Evolutionary conservation across 2,797 vertebrate genomes (phyloP), one percentile per base, ranked within the genome.

Genomic region (Amblyraja radiata): DNA sequence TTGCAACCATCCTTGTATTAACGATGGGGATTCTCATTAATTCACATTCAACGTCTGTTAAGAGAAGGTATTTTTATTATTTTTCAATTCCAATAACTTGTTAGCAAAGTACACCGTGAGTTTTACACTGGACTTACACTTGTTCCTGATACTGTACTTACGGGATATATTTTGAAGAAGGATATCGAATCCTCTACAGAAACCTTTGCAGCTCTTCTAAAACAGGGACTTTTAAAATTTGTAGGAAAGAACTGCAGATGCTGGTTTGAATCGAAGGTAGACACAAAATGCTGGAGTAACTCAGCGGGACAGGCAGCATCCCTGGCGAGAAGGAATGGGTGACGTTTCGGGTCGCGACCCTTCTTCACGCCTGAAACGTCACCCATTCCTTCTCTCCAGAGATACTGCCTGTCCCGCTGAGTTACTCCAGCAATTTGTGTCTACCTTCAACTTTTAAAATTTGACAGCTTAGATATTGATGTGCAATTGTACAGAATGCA

Each of bases 11-110:
- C 93, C 95, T 99, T 0, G 32, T 97, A 54, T 93, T 96, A 88
- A 95, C 97, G 93, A 96, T 97, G 94, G 94, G 97, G 94, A 93
- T 99, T 95, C 97, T 99, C 84, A 97, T 98, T 95, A 98, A 98
- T 95, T 97, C 97, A 93, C 97, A 96, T 94, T 96, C 96, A 73
- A 93, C 95, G 77, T 96, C 95, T 93, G 94, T 99, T 94, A 96
- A 96, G 95, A 96, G 96, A 95, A 99, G 99, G 99, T 99, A 97
- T 8, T 93, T 93, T 73, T 90, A 25, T 73, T 92, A 28, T 13
- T 92, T n/a, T 14, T 58, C 9, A 11, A 54, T 74, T 92, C 54
- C 21, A 54, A 76, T 76, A 76, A 74, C 39, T 92, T 91, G 10
- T 46, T 28, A 39, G 23, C 90, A 74, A 73, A 91, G 21, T 74